phyloP scores from a whole-genome alignment of 2,113 vertebrate genomes.

The Pica pica region DNA sequence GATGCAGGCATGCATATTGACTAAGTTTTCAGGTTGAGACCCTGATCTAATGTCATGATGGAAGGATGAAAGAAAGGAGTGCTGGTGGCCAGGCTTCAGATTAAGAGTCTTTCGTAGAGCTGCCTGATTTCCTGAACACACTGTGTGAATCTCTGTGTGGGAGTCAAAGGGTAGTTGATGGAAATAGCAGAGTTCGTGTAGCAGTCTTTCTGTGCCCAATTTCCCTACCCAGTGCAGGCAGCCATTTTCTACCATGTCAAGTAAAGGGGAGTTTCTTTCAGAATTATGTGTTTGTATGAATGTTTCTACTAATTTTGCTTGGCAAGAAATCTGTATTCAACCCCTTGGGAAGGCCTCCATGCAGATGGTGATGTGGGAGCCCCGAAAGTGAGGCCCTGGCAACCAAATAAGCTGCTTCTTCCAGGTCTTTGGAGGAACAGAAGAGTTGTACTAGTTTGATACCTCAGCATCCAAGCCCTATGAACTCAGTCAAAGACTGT shows the following conservation, averaged over 20 bases:
- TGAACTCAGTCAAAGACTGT: constrained; percentile 16
- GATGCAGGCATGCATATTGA: neutral
- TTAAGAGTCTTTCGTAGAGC: neutral
- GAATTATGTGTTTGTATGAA: neutral
- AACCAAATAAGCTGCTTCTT: neutral
- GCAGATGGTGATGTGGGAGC: constrained; percentile 24
- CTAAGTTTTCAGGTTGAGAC: neutral
- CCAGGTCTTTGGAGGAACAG: neutral
- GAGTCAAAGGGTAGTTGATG: neutral
- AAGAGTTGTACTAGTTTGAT: neutral
- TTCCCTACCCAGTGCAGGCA: neutral
- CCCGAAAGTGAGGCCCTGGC: neutral
- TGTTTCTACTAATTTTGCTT: neutral
- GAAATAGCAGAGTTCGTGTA: neutral
- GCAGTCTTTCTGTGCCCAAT: neutral
- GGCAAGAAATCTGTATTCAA: constrained; percentile 14
- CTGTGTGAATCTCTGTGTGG: neutral
- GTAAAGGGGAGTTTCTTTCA: neutral
- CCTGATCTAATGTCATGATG: neutral
- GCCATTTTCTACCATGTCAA: neutral
- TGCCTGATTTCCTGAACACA: neutral
- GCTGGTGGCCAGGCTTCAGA: neutral
- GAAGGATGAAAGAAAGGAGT: neutral
- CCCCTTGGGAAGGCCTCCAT: neutral
- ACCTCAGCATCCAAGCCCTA: neutral